Base-by-base conservation (phyloP, 2,797 vertebrate genomes). In the Gadopsis marmoratus region DNA sequence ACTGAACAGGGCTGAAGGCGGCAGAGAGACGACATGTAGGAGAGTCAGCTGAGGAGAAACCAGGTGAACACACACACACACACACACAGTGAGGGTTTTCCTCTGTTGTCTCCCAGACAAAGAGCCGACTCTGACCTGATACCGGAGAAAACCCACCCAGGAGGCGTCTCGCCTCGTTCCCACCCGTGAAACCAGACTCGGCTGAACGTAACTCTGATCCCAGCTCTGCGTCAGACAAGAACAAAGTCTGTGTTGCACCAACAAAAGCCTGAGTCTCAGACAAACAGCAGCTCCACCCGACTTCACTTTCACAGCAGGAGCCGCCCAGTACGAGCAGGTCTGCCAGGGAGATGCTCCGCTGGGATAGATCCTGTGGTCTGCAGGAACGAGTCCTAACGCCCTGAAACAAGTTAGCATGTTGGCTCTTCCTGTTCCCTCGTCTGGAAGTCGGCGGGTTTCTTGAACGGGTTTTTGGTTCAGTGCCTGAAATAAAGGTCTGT, bases 1-100 rank as follows among this genome's bases (percentile, higher is more conserved):
- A 48, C 60, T 60, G 59, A 86, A 80, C 92, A 95, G 95, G 94
- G 1, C 73, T 95, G 83, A 90, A 89, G 56, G 82, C 74, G 54
- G 62, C 51, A 12, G 51, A 61, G 29, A 54, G n/a, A 43, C 4
- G 31, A 58, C 31, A 23, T 12, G 74, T 23, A 12, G 50, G 48
- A 33, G 56, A 55, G 0, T 31, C 70, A 78, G 63, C 83, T 63
- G 80, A 79, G 47, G 26, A 76, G 37, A 33, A 29, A 37, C 21
- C 81, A 87, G 92, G 93, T 94, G 85, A 88, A 78, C 16, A 50
- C 39, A 62, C 29, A 58, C 55, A 74, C 67, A 74, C 39, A 68
- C 54, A 67, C 37, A 67, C 61, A 71, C n/a, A n/a, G n/a, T n/a
- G n/a, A n/a, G n/a, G n/a, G n/a, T n/a, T n/a, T n/a, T n/a, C n/a